These are phyloP conservation scores for Zaprionus africanus DNA, from an alignment of 1,140 invertebrate genomes.

Conservation along the genomic window DNA sequence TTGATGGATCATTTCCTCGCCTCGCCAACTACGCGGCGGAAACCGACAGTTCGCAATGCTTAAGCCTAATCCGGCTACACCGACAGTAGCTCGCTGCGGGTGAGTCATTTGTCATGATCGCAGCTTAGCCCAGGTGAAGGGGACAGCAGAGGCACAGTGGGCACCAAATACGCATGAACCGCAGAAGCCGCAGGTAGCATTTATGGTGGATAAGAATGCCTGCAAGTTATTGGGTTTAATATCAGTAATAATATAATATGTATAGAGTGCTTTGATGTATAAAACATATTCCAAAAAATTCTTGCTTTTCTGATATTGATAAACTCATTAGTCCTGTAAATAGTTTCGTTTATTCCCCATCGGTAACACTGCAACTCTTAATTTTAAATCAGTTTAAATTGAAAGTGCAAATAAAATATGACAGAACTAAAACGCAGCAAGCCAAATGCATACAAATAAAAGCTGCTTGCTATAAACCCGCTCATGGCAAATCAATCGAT, in stretches of 20 bases:
- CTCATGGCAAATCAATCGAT: background rate
- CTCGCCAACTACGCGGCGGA: slow-evolving; percentile 49
- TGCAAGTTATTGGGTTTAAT: too few relatives aligned
- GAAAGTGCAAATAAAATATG: too few relatives aligned
- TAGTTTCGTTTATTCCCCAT: too few relatives aligned
- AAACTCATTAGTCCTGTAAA: too few relatives aligned
- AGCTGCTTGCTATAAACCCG: background rate
- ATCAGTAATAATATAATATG: too few relatives aligned
- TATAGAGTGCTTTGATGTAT: too few relatives aligned
- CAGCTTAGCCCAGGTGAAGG: slow-evolving; percentile 32
- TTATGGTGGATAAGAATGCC: too few relatives aligned
- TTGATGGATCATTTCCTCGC: slow-evolving; percentile 77
- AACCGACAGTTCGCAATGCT: slow-evolving; percentile 37
- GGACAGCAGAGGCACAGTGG: slow-evolving; percentile 9
- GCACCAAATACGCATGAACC: background rate
- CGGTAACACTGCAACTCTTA: too few relatives aligned
- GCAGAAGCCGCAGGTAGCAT: background rate
- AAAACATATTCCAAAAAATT: too few relatives aligned
- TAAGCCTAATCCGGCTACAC: slow-evolving; percentile 35
- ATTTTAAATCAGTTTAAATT: too few relatives aligned
- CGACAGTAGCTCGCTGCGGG: slow-evolving; percentile 30
- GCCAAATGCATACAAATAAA: background rate
- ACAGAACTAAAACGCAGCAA: background rate
- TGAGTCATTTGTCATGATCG: slow-evolving; percentile 66
- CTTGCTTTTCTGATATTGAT: too few relatives aligned